Evolutionary conservation across 2,113 vertebrate species (phyloP), one percentile per base, ranked within the genome.

Genomic region (Lycaon pictus): DNA sequence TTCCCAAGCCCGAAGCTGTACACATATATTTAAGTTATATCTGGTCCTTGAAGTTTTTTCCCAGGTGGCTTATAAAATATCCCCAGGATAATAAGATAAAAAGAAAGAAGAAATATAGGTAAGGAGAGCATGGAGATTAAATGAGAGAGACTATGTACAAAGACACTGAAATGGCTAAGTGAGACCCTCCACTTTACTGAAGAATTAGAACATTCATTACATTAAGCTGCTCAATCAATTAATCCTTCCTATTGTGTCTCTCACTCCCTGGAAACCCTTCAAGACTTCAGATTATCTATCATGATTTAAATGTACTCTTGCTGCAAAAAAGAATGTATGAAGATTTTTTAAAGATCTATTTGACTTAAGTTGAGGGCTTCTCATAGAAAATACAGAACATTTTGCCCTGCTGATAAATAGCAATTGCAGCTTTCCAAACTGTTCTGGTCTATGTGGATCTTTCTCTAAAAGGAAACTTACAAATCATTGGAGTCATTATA

Each of bases 101-200:
- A 90, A 51, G 72, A 56, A 80, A 81, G 56, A 48, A 80, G 7
- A 83, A 67, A 67, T 81, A 2, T 86, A 48, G 23, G 1, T 13
- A 58, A 13, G 85, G 51, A 72, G 25, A 88, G 58, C 22, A n/a
- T 2, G 35, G 35, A 67, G 25, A 80, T 55, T 53, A 79, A 89
- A 55, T 12, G 25, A 51, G 17, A 35, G 25, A 51, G 17, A 35
- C 17, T 27, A 25, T 2, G 1, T 8, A 17, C 29, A 27, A 16
- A 53, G 9, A 3, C 4, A 3, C 17, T 4, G 11, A 58, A 1
- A 23, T 35, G 6, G 16, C 23, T 58, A 43, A 25, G 3, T 7
- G 15, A 32, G 4, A 22, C 17, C 1, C 43, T 9, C 12, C 1
- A 56, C 12, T 11, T 72, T 65, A 55, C 10, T 11, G 4, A 7